Base-by-base conservation (phyloP, 1,140 invertebrate species). In the Eupeodes corollae region DNA sequence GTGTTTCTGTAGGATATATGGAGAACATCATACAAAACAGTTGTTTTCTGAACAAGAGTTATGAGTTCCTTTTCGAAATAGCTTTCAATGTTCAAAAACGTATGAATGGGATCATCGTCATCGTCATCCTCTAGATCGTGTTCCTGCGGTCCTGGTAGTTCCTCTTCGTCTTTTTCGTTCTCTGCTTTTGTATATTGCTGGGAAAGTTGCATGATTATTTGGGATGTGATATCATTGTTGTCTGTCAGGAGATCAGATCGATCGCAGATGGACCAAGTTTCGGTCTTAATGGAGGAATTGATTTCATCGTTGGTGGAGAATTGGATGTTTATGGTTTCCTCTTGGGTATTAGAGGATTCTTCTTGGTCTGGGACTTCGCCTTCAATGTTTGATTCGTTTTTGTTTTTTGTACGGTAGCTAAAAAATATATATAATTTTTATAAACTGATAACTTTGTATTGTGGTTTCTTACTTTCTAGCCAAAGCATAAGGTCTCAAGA, bases 41-140 rank as follows among this genome's bases (percentile, higher is more conserved):
- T 60, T 38, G 63, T 63, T 26, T 63, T 53, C 41, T 63, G 57
- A 39, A 66, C 55, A n/a, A 65, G 40, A 10, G 49, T 48, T 12
- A 66, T 66, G 1, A 66, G 52, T 37, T 66, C 63, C 38, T 66
- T 66, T 33, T 66, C 63, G 16, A 66, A 66, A 42, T 63, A 66
- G 45, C 59, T 61, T 44, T 66, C 63, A 42, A 66, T 66, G 21
- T 66, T 61, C 0, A 66, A 49, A 46, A 63, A 66, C 14, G 60
- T 66, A 47, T 66, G 60, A 45, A 66, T 57, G 8, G 60, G 58
- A 54, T 66, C 63, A 19, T 66, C 63, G 40, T 66, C 63, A 45
- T 66, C 63, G 33, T 66, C 63, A 19, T 65, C 63, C 19, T 15
- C 5, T 13, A 32, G 32, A 37, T 48, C 38, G 26, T 49, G 41